Evolutionary conservation across 2,888 invertebrate species (phyloP), one percentile per base, ranked within the genome.

Genomic region (Cenopis cana): DNA sequence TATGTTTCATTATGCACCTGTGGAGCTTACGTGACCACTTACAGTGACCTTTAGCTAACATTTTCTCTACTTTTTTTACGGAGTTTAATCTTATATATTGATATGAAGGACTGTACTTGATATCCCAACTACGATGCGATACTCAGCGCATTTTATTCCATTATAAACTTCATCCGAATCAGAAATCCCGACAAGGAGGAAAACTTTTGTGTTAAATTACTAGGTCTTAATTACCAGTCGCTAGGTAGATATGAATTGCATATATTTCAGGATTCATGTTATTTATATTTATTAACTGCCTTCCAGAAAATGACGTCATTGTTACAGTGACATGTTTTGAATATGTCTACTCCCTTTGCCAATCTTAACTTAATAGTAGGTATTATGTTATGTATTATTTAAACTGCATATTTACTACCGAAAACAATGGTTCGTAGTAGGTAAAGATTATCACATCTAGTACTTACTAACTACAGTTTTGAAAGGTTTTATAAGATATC

Each of bases 301-400:
- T 54, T 65, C 55, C 65, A 24, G 54, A 64, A 24, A 17, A 2
- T 65, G 41, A 41, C 12, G 24, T 65, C 24, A 41, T 20, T 11
- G 14, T 50, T 18, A 50, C 18, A 18, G 5, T 0, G 18, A 36
- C 24, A 18, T 38, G 8, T 33, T 41, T 41, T 20, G 8, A 41
- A 20, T 41, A 59, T 41, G 10, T 17, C 38, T 59, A 59, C 38
- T 41, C 14, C 12, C 8, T 17, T 18, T 11, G 5, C 20, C 0
- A 20, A 8, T 41, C 14, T 3, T 3, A 41, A n/a, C 41, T 41
- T 14, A 1, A n/a, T 41, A 41, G 14, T 14, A 14, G n/a, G n/a
- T n/a, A n/a, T n/a, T n/a, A n/a, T n/a, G n/a, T 41, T 41, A 41
- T 14, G n/a, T n/a, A n/a, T n/a, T n/a, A 41, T 41, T 12, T 14